Evolutionary conservation across 2,797 vertebrate genomes (phyloP).

Genomic region (Acestrorhynchus altus): DNA sequence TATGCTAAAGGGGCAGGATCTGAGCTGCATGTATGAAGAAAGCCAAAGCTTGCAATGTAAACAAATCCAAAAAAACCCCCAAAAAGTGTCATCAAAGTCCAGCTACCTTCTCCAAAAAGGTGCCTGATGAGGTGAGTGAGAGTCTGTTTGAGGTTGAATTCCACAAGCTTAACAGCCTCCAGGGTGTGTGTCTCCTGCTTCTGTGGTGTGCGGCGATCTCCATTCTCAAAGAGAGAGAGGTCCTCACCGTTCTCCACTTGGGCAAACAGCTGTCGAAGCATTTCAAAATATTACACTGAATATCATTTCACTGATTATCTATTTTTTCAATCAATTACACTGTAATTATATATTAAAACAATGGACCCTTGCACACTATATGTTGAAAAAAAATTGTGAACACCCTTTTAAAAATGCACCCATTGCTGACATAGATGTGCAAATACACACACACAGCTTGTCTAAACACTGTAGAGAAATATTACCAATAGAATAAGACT

Average conservation of each 20-base stretch:
- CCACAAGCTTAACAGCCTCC: constrained; percentile 90
- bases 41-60: not conserved
- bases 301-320: too few relatives aligned
- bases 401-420: too few relatives aligned
- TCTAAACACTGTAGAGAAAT: too few relatives aligned
- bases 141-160: constrained; percentile 87
- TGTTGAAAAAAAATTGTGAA: too few relatives aligned
- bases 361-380: too few relatives aligned
- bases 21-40: not conserved
- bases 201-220: constrained; percentile 79
- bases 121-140: constrained; percentile 82
- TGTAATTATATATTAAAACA: too few relatives aligned
- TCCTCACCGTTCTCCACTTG: constrained; percentile 77
- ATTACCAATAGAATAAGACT: too few relatives aligned
- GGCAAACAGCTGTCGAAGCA: constrained; percentile 83
- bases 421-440: too few relatives aligned
- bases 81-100: constrained; percentile 5
- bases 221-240: constrained; percentile 84
- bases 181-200: constrained; percentile 90
- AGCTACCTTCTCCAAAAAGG: constrained; percentile 91
- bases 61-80: not conserved
- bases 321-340: too few relatives aligned
- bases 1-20: too few relatives aligned
- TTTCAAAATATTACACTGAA: too few relatives aligned
- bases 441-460: too few relatives aligned